phyloP scores from a whole-genome alignment of 2,888 invertebrate species.

The Galerucella calmariensis region DNA sequence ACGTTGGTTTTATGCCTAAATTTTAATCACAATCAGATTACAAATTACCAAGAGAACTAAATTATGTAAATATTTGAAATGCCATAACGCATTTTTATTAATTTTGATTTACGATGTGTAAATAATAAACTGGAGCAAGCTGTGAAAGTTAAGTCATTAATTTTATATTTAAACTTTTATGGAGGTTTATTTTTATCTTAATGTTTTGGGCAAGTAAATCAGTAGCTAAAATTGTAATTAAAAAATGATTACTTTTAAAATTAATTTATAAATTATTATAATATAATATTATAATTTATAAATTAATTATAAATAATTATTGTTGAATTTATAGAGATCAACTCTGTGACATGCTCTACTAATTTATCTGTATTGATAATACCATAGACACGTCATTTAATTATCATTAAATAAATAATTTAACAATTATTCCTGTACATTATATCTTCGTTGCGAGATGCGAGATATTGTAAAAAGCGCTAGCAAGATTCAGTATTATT shows the following conservation, averaged over 20 bases:
- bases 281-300: too few species aligned
- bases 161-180: constrained; percentile 4
- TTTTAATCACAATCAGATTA: neutral
- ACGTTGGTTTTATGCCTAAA: neutral
- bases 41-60: neutral
- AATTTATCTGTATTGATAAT: too few species aligned
- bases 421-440: too few species aligned
- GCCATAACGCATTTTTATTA: neutral
- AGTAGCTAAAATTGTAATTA: neutral
- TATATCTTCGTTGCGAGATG: too few species aligned
- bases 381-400: too few species aligned
- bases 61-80: constrained; percentile 8
- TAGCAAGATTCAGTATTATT: too few species aligned
- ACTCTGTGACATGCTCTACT: too few species aligned
- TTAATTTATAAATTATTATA: too few species aligned
- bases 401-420: too few species aligned
- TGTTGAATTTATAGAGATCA: too few species aligned
- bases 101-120: constrained; percentile 5
- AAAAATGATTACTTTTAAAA: neutral
- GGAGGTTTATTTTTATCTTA: constrained; percentile 5
- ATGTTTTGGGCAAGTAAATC: neutral
- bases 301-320: too few species aligned
- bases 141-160: constrained; percentile 2
- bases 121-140: constrained; percentile 1
- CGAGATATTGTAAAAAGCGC: too few species aligned